phyloP scores from a whole-genome alignment of 2,888 invertebrate genomes.

The Altica lythri region DNA sequence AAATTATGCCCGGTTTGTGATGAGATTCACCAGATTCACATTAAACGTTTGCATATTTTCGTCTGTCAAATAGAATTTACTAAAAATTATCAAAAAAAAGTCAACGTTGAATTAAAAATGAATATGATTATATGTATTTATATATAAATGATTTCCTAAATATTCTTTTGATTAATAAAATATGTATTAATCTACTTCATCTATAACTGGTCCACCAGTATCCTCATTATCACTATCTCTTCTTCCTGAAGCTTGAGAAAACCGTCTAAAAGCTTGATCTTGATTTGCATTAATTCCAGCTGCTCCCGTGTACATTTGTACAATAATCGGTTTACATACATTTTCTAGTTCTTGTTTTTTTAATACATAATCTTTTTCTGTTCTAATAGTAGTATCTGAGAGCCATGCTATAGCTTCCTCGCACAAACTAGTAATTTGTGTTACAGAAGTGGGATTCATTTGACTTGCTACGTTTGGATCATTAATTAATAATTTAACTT shows the following conservation, averaged over 20 bases:
- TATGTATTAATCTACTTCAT: slow-evolving; percentile 49
- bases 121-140: too few species aligned
- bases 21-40: slow-evolving; percentile 2
- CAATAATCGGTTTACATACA: slow-evolving; percentile 62
- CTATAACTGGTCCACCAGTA: slow-evolving; percentile 44
- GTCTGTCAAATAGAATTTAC: too few species aligned
- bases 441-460: slow-evolving; percentile 60
- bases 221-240: slow-evolving; percentile 25
- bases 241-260: slow-evolving; percentile 33
- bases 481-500: slow-evolving; percentile 39
- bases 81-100: too few species aligned
- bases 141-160: too few species aligned
- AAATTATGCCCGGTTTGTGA: slow-evolving; percentile 12
- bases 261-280: slow-evolving; percentile 36
- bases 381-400: slow-evolving; percentile 63
- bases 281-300: background rate
- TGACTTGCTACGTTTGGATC: slow-evolving; percentile 58
- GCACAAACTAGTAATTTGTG: slow-evolving; percentile 56
- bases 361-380: slow-evolving; percentile 65
- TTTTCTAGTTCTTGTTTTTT: slow-evolving; percentile 65
- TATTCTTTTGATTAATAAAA: too few species aligned
- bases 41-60: slow-evolving; percentile 4
- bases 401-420: slow-evolving; percentile 70
- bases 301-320: slow-evolving; percentile 48
- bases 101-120: too few species aligned